Base-by-base conservation (phyloP, 2,113 vertebrate species). In the Chrysemys picta region DNA sequence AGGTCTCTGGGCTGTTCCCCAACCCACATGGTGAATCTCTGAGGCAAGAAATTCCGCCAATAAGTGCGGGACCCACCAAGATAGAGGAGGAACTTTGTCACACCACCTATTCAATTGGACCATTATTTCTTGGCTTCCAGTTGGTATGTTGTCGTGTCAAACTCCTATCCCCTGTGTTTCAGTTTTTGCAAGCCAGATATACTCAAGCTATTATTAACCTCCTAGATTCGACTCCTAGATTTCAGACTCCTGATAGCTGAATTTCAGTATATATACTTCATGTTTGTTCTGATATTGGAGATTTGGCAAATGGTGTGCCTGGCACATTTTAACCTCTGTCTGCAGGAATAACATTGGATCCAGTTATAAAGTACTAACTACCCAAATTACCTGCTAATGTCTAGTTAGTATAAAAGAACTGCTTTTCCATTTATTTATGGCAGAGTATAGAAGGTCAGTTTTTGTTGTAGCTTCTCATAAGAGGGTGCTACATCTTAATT, bases 101-200 rank as follows among this genome's bases (percentile, higher is more conserved):
- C 42, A 27, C 3, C 3, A 11, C 91, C n/a, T 69, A 5, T 57
- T 62, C 78, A 94, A 65, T 13, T 79, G 57, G 11, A 17, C 27
- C 14, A 13, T 85, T 89, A 21, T 80, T 93, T 95, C 38, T 92
- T 87, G 91, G 38, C 49, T 93, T 92, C 76, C 88, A 54, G 56
- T 27, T 91, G 72, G 65, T 19, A 80, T 3, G 11, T 92, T 83
- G 22, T 52, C 47, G 10, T 54, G 35, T 80, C 78, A 21, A 85
- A 45, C 22, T 93, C 24, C 27, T 53, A n/a, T 8, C 1, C 27
- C 57, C 19, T 5, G 38, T 45, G 7, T 56, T 69, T 7, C 53
- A 13, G 38, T 35, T 59, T 72, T 92, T 81, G 57, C 19, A 54
- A 57, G 31, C 1, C 1, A 4, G 5, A 1, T 80, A 31, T 62